Evolutionary conservation across 2,113 vertebrate species (phyloP).

Genomic region (Hippocampus barbouri): DNA sequence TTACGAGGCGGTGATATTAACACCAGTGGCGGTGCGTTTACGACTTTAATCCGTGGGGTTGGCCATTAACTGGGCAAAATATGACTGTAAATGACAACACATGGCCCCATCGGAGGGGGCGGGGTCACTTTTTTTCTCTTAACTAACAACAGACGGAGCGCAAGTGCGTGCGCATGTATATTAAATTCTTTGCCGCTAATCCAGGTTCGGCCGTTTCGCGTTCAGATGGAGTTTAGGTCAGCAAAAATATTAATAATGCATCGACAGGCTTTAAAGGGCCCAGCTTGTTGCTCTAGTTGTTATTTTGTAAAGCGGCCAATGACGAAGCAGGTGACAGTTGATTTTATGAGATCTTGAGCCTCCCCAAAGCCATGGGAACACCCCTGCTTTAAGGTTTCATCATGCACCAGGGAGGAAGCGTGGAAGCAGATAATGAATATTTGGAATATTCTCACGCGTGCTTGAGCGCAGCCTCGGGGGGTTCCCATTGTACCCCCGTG

Average conservation of each 20-base stretch:
- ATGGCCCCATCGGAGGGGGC: constrained; percentile 49
- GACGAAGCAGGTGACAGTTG: constrained; percentile 73
- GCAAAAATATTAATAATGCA: constrained; percentile 71
- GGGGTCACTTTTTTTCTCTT: constrained; percentile 47
- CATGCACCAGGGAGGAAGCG: constrained; percentile 58
- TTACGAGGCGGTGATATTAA: constrained; percentile 71
- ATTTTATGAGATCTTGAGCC: constrained; percentile 77
- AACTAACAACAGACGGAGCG: constrained; percentile 67
- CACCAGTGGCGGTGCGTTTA: constrained; percentile 54
- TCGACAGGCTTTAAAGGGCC: constrained; percentile 63
- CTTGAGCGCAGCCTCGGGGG: constrained; percentile 41
- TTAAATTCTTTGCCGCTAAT: constrained; percentile 73
- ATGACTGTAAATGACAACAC: constrained; percentile 70
- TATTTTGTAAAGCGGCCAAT: constrained; percentile 71
- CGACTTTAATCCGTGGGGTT: constrained; percentile 58
- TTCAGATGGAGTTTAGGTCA: constrained; percentile 67
- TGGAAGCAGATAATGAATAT: constrained; percentile 63
- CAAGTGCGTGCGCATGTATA: constrained; percentile 59
- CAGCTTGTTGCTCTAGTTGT: constrained; percentile 65
- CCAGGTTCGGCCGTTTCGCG: constrained; percentile 56
- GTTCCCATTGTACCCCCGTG: constrained; percentile 8
- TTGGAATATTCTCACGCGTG: constrained; percentile 54
- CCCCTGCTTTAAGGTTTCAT: constrained; percentile 58
- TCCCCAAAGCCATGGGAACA: constrained; percentile 58
- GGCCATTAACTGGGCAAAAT: constrained; percentile 68